Evolutionary conservation across 1,140 invertebrate genomes (phyloP).

Genomic region (Lutraria rhynchaena): DNA sequence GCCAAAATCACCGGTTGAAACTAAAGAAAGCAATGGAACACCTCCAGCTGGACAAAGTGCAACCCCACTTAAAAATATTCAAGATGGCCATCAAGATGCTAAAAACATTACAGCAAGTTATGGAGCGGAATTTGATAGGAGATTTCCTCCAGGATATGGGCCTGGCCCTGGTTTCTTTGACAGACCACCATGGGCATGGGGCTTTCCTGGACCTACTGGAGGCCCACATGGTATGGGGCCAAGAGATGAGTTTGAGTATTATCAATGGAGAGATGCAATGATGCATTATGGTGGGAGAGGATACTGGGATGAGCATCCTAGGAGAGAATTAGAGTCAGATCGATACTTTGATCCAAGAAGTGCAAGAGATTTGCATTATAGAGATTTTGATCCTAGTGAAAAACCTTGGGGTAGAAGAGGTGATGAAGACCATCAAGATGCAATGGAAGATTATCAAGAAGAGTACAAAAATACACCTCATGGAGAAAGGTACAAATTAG

Average conservation of each 20-base stretch:
- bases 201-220: not conserved
- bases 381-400: slow-evolving; percentile 13
- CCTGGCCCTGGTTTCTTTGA: slow-evolving; percentile 3
- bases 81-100: slow-evolving; percentile 12
- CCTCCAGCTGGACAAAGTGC: not conserved
- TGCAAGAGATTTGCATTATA: slow-evolving; percentile 5
- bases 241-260: slow-evolving; percentile 36
- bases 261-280: slow-evolving; percentile 37
- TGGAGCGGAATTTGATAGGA: not conserved
- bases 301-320: slow-evolving; percentile 45
- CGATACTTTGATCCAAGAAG: not conserved
- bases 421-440: slow-evolving; percentile 48
- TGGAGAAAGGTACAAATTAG: slow-evolving; percentile 47
- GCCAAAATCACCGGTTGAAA: not conserved
- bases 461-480: slow-evolving; percentile 56
- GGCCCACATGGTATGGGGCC: slow-evolving; percentile 3
- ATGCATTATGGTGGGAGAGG: slow-evolving; percentile 30
- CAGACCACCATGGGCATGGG: not conserved
- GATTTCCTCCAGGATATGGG: slow-evolving; percentile 4
- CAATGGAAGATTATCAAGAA: slow-evolving; percentile 46
- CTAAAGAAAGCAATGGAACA: not conserved
- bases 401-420: not conserved
- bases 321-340: slow-evolving; percentile 32
- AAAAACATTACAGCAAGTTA: not conserved
- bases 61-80: not conserved